These are phyloP conservation scores for Phrynocephalus forsythii DNA, from an alignment of 2,797 vertebrate species.

Conservation along the genomic window DNA sequence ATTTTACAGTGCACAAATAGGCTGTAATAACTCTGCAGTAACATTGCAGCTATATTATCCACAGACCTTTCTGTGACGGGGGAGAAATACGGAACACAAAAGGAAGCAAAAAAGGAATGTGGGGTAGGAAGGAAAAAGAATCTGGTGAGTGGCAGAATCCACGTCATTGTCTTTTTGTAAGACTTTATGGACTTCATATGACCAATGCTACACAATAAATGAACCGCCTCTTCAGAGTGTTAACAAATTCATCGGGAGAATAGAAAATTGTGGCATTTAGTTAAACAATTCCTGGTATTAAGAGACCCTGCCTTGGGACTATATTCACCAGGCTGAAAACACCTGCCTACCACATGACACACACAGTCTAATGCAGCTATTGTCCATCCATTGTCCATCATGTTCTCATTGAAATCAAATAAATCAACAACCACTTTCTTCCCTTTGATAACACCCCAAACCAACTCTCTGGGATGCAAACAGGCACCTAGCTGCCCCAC, in stretches of 20 bases:
- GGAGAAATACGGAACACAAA: slow-evolving; percentile 12
- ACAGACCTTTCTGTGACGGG: not conserved
- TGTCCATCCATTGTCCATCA: not conserved
- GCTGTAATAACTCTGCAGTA: slow-evolving; percentile 22
- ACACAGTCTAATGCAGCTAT: not conserved
- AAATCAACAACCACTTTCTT: not conserved
- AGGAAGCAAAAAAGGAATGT: not conserved
- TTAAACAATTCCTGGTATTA: not conserved
- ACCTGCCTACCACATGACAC: not conserved
- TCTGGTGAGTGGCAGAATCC: not conserved
- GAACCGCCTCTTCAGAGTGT: not conserved
- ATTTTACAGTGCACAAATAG: slow-evolving; percentile 24
- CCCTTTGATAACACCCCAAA: not conserved
- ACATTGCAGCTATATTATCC: slow-evolving; percentile 33
- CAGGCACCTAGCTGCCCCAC: not conserved
- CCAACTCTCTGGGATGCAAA: not conserved
- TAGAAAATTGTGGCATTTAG: not conserved
- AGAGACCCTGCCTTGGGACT: not conserved
- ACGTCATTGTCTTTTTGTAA: slow-evolving; percentile 6
- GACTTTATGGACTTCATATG: not conserved
- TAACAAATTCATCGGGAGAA: not conserved
- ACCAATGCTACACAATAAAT: not conserved
- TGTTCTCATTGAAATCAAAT: not conserved
- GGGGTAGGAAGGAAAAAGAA: slow-evolving; percentile 1
- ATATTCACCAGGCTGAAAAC: not conserved